Base-by-base conservation (phyloP, 1,140 invertebrate genomes). In the Hylyphantes graminicola region DNA sequence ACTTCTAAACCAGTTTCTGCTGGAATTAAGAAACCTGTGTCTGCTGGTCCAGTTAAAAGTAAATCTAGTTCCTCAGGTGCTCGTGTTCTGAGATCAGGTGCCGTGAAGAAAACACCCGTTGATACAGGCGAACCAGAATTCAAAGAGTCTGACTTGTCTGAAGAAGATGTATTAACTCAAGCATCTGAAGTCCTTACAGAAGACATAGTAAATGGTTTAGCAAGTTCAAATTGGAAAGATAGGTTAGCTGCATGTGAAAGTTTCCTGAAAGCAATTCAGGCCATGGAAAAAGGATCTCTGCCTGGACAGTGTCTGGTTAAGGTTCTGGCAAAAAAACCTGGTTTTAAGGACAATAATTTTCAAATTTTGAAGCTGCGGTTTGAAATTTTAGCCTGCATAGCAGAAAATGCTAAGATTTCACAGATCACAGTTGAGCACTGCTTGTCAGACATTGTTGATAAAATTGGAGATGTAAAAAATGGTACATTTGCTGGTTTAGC, bases 291-390 rank as follows among this genome's bases (percentile, higher is more conserved):
- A 50, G 90, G 91, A 65, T 93, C 94, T 67, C 92, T 94, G 7
- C 92, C 93, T 0, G 92, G 93, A 2, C 96, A 97, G 90, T 92
- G 94, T 7, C 89, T 97, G 61, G 91, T 96, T 10, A 92, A 93
- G 75, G 92, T 92, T 7, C 87, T 98, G 12, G 93, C 92, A 78
- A 96, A 94, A 87, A 97, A 97, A 89, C 96, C 96, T 0, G 96
- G 96, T 7, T 92, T 97, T 0, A 97, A 96, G 88, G 96, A 98
- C 87, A 97, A 94, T 74, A 97, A 98, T 90, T 96, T 97, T 85
- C 96, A 97, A 92, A 95, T 97, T 12, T 89, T 97, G n/a, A 96
- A 96, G 89, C 90, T 94, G 3, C 93, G 94, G 86, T 88, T 98
- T 11, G 96, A 97, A 86, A 92, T 94, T 12, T 91, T 97, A 9